These are phyloP conservation scores for Lagorchestes hirsutus DNA, from an alignment of 2,797 vertebrate species.

Conservation along the genomic window DNA sequence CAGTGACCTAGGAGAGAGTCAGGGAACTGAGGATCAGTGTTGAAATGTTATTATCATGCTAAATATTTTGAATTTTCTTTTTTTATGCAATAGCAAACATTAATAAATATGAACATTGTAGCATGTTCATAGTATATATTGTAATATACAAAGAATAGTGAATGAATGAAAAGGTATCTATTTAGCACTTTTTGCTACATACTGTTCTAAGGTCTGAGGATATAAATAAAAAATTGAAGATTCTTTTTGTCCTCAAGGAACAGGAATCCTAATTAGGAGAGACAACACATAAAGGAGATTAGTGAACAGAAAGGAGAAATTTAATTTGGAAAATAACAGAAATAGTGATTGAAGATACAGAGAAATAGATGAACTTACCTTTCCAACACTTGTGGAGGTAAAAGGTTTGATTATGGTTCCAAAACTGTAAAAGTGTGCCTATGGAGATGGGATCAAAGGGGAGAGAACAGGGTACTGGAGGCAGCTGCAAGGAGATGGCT, in stretches of 20 bases:
- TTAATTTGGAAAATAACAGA: neutral
- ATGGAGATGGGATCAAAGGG: neutral
- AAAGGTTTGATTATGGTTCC: neutral
- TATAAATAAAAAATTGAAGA: neutral
- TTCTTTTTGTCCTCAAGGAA: neutral
- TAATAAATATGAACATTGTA: neutral
- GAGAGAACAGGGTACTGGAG: neutral
- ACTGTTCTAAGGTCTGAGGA: neutral
- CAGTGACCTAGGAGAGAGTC: slow-evolving; percentile 17
- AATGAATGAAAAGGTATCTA: neutral
- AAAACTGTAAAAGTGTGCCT: neutral
- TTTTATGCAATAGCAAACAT: slow-evolving; percentile 20
- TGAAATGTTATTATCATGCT: slow-evolving; percentile 26
- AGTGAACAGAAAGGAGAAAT: neutral
- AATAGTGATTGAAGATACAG: neutral
- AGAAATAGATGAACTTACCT: neutral
- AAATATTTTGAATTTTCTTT: slow-evolving; percentile 36
- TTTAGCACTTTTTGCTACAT: neutral
- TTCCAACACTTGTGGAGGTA: neutral
- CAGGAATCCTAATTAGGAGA: slow-evolving; percentile 32
- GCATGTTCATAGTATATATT: too few relatives aligned
- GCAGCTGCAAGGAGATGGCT: neutral
- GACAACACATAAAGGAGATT: neutral
- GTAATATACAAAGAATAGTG: neutral
- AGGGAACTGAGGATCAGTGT: neutral